phyloP scores from a whole-genome alignment of 2,888 invertebrate species.

The Eilema sororculum region DNA sequence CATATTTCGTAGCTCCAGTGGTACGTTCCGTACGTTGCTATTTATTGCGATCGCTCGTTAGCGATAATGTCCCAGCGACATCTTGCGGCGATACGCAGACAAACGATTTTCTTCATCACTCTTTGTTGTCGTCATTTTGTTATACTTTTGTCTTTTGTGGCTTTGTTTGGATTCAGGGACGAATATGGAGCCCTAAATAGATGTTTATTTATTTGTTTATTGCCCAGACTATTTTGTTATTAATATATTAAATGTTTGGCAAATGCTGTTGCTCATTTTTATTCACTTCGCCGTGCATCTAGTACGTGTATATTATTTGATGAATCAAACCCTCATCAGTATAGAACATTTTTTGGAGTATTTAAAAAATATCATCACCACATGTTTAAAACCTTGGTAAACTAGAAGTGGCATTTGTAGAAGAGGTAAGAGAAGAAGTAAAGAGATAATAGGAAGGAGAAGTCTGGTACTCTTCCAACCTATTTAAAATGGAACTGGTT shows the following conservation, averaged over 20 bases:
- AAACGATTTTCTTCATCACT: constrained; percentile 55
- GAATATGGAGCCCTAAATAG: constrained; percentile 3
- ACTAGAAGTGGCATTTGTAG: background rate
- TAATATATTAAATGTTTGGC: background rate
- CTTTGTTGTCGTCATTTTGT: constrained; percentile 46
- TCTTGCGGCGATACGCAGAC: constrained; percentile 62
- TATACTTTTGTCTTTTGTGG: constrained; percentile 51
- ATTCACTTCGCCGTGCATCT: background rate
- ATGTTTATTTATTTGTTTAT: background rate
- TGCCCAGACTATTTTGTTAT: background rate
- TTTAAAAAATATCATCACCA: background rate
- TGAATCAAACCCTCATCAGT: background rate
- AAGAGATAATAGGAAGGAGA: background rate
- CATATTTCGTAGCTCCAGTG: constrained; percentile 28
- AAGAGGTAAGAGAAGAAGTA: background rate
- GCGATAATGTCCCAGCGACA: constrained; percentile 71
- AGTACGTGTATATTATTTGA: background rate
- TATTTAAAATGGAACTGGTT: background rate
- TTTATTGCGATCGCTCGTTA: constrained; percentile 72
- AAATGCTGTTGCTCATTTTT: background rate
- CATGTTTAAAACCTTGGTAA: background rate
- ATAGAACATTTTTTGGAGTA: background rate
- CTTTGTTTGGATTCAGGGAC: constrained; percentile 36
- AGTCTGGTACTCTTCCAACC: background rate
- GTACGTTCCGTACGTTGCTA: constrained; percentile 53